Evolutionary conservation across 2,113 vertebrate species (phyloP), one percentile per base, ranked within the genome.

Genomic region (Ariopsis seemanni): DNA sequence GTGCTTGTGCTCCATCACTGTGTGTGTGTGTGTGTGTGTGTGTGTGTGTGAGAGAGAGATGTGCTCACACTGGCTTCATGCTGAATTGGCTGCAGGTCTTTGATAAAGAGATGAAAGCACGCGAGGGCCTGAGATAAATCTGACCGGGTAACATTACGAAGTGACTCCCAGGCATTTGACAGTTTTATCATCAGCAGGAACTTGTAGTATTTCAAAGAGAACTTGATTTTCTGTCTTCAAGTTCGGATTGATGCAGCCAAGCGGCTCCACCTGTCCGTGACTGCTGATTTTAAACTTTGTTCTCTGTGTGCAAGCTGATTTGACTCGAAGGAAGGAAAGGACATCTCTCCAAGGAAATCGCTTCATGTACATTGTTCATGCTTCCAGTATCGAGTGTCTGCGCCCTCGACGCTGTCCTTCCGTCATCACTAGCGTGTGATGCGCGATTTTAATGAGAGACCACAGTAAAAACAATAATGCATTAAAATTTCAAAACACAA

Each of bases 41-140:
- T 6, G 34, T 69, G 67, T 6, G 34, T 69, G 67, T 62, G 60
- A 5, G 60, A 18, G 18, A 18, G 60, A 18, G 60, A 20, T 75
- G 72, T 10, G 10, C 42, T 5, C 22, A 18, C 42, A 22, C 20
- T 50, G 72, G 72, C 72, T 85, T 87, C 34, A 65, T 80, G 89
- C 84, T 86, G 75, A 62, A 85, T 86, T 81, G 63, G 85, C 83
- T 88, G 22, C 20, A 72, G 71, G 18, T 65, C 86, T 86, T 85
- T 87, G 63, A 90, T 88, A 27, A 48, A 53, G 83, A 84, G 75
- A 89, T 89, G 67, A 86, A 91, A 88, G 84, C 60, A 50, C 12
- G 14, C 80, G 25, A 0, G 48, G 17, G 42, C 65, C 65, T 88
- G 79, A 88, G 83, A 88, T 87, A 83, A 65, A 57, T 60, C 85